Evolutionary conservation across 2,888 invertebrate species (phyloP).

Genomic region (Lepidonotus clava): DNA sequence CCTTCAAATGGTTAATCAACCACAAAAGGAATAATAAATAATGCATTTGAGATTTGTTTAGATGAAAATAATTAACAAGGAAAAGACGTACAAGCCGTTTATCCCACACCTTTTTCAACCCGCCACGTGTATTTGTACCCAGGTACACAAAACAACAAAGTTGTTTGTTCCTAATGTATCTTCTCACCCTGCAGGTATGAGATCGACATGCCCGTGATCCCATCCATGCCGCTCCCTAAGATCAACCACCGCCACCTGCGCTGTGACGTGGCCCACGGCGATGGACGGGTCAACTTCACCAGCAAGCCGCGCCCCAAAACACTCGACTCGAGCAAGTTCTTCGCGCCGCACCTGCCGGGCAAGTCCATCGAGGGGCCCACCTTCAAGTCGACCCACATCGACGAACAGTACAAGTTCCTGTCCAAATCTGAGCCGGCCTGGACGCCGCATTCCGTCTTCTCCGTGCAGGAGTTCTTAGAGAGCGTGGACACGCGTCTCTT

Average conservation of each 20-base stretch:
- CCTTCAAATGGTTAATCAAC: no score
- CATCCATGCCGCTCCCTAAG: conserved; percentile 47
- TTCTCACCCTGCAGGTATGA: conserved; percentile 36
- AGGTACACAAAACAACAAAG: no score
- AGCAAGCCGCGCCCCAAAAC: conserved; percentile 45
- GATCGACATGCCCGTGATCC: conserved; percentile 49
- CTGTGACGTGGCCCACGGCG: conserved; percentile 43
- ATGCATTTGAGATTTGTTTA: no score
- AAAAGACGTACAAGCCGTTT: no score
- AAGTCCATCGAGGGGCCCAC: conserved; percentile 51
- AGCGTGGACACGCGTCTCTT: conserved; percentile 59
- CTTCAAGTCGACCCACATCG: conserved; percentile 54
- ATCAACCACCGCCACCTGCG: conserved; percentile 22
- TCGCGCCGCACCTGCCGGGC: conserved; percentile 54
- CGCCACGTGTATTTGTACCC: no score
- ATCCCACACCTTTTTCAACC: no score
- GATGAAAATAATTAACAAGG: no score
- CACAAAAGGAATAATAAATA: no score
- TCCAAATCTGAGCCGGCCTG: conserved; percentile 1
- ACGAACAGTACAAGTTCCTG: conserved; percentile 59
- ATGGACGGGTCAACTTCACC: conserved; percentile 51
- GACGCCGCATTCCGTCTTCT: conserved; percentile 4
- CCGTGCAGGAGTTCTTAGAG: conserved; percentile 54
- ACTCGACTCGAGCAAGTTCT: conserved; percentile 58
- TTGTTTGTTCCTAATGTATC: background rate